These are phyloP conservation scores for Antheraea assamensis DNA, from an alignment of 2,888 invertebrate genomes.

Conservation along the genomic window DNA sequence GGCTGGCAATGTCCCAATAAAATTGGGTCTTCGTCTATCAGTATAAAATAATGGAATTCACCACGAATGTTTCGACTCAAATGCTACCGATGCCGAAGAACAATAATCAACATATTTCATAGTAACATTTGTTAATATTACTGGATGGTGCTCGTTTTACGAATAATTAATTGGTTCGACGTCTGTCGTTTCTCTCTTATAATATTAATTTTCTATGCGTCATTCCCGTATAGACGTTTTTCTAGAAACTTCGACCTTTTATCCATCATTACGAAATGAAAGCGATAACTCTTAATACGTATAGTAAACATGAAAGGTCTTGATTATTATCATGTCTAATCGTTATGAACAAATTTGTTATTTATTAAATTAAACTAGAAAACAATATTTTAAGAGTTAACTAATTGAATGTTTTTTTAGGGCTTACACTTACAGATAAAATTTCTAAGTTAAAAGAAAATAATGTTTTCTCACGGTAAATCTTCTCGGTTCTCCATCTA, in stretches of 20 bases:
- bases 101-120: not conserved
- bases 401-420: not conserved
- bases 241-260: not conserved
- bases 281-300: not conserved
- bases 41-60: slow-evolving; percentile 5
- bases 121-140: not conserved
- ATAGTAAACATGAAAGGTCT: not conserved
- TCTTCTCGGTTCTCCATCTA: no score
- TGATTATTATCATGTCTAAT: not conserved
- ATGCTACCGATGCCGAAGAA: not conserved
- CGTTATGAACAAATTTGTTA: not conserved
- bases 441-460: no score
- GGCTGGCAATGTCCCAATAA: not conserved
- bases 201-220: not conserved
- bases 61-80: not conserved
- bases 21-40: slow-evolving; percentile 7
- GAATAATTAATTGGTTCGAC: not conserved
- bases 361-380: not conserved
- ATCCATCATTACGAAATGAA: not conserved
- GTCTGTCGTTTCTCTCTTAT: not conserved
- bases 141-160: not conserved
- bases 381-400: not conserved
- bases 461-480: no score
- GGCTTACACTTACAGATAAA: not conserved
- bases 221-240: not conserved